Evolutionary conservation across 2,888 invertebrate species (phyloP).

Genomic region (Cheilosia impressa): DNA sequence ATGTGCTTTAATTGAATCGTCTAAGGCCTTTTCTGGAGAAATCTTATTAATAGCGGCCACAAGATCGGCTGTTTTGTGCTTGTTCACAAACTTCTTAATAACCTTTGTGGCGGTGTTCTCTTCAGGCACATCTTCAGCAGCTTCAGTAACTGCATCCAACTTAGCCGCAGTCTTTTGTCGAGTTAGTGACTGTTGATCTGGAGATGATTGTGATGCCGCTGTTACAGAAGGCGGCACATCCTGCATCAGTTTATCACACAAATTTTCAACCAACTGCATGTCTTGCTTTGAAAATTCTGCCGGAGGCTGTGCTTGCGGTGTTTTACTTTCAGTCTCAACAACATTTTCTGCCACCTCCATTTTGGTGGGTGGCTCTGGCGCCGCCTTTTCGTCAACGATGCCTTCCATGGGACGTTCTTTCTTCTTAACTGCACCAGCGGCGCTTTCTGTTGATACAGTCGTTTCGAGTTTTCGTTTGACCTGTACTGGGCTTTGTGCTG

Average conservation of each 20-base stretch:
- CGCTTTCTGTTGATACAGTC: conserved; percentile 89
- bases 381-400: conserved; percentile 69
- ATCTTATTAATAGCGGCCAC: conserved; percentile 81
- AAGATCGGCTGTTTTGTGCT: conserved; percentile 83
- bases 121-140: conserved; percentile 79
- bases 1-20: conserved; percentile 68
- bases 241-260: conserved; percentile 81
- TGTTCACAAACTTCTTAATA: conserved; percentile 83
- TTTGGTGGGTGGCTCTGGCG: conserved; percentile 69
- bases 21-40: conserved; percentile 74
- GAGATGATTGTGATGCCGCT: conserved; percentile 23
- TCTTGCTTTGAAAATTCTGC: conserved; percentile 79
- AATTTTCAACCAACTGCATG: conserved; percentile 80
- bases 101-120: conserved; percentile 83
- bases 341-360: conserved; percentile 80
- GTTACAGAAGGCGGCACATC: conserved; percentile 53
- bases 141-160: conserved; percentile 78
- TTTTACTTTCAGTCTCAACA: conserved; percentile 76
- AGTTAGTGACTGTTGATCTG: conserved; percentile 51
- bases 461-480: conserved; percentile 91
- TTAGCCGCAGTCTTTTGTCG: conserved; percentile 79
- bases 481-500: conserved; percentile 84
- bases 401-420: conserved; percentile 86
- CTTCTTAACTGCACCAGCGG: conserved; percentile 85
- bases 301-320: conserved; percentile 47